Conservation (phyloP, 2,888 invertebrate genomes). For the Lithophane semibrunnea region DNA sequence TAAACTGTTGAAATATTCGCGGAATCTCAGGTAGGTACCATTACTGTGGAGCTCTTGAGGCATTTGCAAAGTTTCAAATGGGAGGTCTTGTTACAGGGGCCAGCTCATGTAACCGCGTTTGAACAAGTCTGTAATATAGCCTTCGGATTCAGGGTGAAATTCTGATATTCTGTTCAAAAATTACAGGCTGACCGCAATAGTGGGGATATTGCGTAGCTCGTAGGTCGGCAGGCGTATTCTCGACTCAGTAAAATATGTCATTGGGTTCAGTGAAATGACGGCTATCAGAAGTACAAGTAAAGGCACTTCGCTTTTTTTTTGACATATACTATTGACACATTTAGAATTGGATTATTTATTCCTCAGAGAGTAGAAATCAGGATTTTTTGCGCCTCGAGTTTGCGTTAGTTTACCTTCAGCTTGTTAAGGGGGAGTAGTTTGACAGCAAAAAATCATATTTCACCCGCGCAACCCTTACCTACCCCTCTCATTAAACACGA, state of each 20-base stretch:
- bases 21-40: background rate
- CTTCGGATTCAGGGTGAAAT: constrained; percentile 12
- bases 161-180: constrained; percentile 4
- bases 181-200: background rate
- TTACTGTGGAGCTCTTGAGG: background rate
- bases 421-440: no score
- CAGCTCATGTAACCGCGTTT: constrained; percentile 1
- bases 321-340: background rate
- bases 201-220: background rate
- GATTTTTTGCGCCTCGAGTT: no score
- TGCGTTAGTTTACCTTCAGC: no score
- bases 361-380: background rate
- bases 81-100: background rate
- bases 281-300: constrained; percentile 4
- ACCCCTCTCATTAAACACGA: no score
- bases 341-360: constrained; percentile 7
- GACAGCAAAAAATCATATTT: no score
- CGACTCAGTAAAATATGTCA: constrained; percentile 5
- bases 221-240: background rate
- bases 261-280: constrained; percentile 4
- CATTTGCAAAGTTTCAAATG: background rate
- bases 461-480: no score
- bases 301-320: background rate
- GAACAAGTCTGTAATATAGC: constrained; percentile 11
- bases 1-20: background rate